Evolutionary conservation across 2,113 vertebrate species (phyloP), one percentile per base, ranked within the genome.

Genomic region (Atractosteus spatula): DNA sequence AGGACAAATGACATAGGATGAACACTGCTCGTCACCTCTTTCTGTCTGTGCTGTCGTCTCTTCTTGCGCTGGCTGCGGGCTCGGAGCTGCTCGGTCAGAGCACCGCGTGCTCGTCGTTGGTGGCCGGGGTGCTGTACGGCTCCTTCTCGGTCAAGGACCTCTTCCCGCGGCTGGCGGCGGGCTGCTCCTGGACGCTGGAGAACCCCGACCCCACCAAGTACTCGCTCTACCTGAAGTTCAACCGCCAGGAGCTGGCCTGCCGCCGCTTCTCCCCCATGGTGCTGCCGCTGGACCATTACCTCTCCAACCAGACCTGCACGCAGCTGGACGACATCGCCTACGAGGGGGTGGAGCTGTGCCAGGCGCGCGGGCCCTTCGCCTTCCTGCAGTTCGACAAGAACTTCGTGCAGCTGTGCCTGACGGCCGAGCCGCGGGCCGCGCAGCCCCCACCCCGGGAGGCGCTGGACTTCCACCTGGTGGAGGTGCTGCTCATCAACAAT

Each of bases 1-100:
- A 99, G 97, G 96, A 95, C 96, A 89, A 95, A 97, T 98, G 96
- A 95, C 97, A 97, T 99, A 99, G 97, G 97, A 99, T 99, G 97
- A 98, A 94, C 96, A 94, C 97, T 96, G 96, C 95, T 96, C 95
- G 94, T 94, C 95, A 94, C 95, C 95, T 98, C 94, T 97, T 96
- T 96, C 94, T 98, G 94, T 95, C 94, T 98, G 95, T 98, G 94
- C 97, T 98, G 87, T 97, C 92, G 88, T 97, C 94, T 87, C 87
- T 96, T 91, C 91, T 97, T 90, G 92, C 93, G 87, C 91, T 96
- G 91, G 89, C 92, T 73, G 72, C 88, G 74, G 87, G 92, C 84
- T 93, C 92, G 17, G 91, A 92, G 91, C 94, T 41, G 86, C 91
- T 89, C 92, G 93, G 93, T 91, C 93, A 94, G 93, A 93, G 90